These are phyloP conservation scores for Athetis lepigone DNA, from an alignment of 2,888 invertebrate species.

Conservation along the genomic window DNA sequence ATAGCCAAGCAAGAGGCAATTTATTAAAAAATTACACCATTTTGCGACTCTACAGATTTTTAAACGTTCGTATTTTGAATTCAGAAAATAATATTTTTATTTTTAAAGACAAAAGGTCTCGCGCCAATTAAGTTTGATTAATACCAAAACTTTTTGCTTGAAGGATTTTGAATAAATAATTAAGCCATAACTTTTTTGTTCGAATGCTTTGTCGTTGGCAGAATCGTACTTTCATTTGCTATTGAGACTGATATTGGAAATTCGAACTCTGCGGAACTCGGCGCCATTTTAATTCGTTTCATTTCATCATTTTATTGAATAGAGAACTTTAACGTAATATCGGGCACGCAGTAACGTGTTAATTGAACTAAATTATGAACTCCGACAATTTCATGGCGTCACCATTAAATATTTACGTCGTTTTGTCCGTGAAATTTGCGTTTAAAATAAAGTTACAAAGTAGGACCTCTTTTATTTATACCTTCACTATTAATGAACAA, in stretches of 20 bases:
- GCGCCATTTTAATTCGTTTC: slow-evolving; percentile 35
- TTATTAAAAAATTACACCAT: not conserved
- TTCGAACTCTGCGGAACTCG: slow-evolving; percentile 16
- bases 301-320: slow-evolving; percentile 25
- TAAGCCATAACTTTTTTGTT: slow-evolving; percentile 65
- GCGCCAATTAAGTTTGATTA: slow-evolving; percentile 48
- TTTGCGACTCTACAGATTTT: not conserved
- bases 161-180: slow-evolving; percentile 68
- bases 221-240: slow-evolving; percentile 49
- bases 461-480: slow-evolving; percentile 4
- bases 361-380: slow-evolving; percentile 29
- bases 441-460: not conserved
- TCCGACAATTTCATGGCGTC: slow-evolving; percentile 2
- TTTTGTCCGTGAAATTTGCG: not conserved
- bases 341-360: slow-evolving; percentile 11
- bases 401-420: slow-evolving; percentile 25
- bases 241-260: slow-evolving; percentile 44
- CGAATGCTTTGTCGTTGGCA: slow-evolving; percentile 50
- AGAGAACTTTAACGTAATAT: slow-evolving; percentile 10
- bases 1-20: not conserved
- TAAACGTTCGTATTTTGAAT: slow-evolving; percentile 23
- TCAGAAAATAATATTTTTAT: not conserved
- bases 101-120: slow-evolving; percentile 15
- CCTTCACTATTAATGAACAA: slow-evolving; percentile 3
- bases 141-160: slow-evolving; percentile 41